Base-by-base conservation (phyloP, 2,888 invertebrate genomes). In the Ormyrus pomaceus region DNA sequence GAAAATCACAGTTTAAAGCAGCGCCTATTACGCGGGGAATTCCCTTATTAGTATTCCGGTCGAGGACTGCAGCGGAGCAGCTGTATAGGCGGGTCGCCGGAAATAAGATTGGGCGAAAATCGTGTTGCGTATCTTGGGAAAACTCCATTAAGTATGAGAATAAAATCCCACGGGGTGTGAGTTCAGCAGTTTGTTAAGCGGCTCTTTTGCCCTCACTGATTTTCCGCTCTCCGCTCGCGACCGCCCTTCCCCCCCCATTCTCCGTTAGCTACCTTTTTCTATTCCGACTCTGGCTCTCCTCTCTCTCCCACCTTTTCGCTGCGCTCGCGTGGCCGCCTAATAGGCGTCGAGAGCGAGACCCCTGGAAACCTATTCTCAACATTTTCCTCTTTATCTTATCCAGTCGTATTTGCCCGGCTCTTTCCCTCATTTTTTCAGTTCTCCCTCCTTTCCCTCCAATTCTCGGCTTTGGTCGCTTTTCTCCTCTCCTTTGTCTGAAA, bases 151-250 rank as follows among this genome's bases (percentile, higher is more conserved):
- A 86, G 86, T 87, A 86, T 86, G 86, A 88, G 87, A 88, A 87
- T 87, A 87, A 89, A 88, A 89, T 88, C 87, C 87, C 87, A 81
- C 79, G 86, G 86, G 86, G 86, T 86, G 88, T 87, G 87, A 87
- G 87, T 88, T 88, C 87, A 89, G 88, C 89, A 88, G 87, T 89
- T 89, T 88, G 88, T 89, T 89, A 87, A 88, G 87, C 86, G 85
- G 83, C 84, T 84, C 85, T 81, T 80, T 82, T 74, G 80, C 82
- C 80, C 82, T 83, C 82, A 77, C 81, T 84, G 83, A 82, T 83
- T 84, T 82, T 83, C 81, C 80, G 74, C 82, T 82, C 82, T 76
- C 64, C 81, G 11, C 6, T n/a, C 34, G 10, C 46, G n/a, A 10
- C 45, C 5, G 45, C 58, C 58, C 19, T 61, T 19, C 13, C 7